These are phyloP conservation scores for Rhinella marina DNA, from an alignment of 2,797 vertebrate species.

Conservation along the genomic window DNA sequence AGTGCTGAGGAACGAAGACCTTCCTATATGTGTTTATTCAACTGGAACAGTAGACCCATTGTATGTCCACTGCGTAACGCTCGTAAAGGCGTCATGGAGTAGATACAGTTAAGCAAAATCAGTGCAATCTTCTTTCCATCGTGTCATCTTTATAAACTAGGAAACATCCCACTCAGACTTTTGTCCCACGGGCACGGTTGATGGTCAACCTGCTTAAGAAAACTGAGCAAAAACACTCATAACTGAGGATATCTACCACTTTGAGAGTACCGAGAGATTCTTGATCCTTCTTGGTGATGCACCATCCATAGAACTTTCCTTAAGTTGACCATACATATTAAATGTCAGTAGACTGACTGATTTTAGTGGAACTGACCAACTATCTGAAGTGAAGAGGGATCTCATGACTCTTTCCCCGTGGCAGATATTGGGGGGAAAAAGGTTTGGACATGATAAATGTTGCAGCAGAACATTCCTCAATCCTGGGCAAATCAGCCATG, in stretches of 20 bases:
- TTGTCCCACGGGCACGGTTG: neutral
- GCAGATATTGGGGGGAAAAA: no score
- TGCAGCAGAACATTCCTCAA: no score
- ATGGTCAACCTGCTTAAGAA: neutral
- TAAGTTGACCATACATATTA: neutral
- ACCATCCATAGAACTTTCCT: neutral
- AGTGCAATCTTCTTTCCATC: neutral
- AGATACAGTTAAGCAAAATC: neutral
- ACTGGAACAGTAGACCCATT: neutral
- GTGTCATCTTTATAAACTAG: neutral
- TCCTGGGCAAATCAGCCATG: no score
- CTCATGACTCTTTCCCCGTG: no score
- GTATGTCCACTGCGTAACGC: neutral
- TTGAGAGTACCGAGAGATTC: neutral
- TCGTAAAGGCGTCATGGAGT: neutral
- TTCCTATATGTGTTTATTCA: neutral
- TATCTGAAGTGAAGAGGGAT: no score
- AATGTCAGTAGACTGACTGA: no score
- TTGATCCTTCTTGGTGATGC: neutral
- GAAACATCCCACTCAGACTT: neutral
- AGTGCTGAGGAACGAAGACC: neutral
- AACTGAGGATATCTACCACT: neutral
- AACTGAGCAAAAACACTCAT: neutral
- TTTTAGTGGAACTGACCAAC: no score
- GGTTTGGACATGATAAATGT: no score